A percentile compares a stretch with the other conserved stretches of the same genome.
These are phyloP conservation scores for Sphecodes monilicornis DNA, from an alignment of 2,888 invertebrate species.

Conservation along the genomic window DNA sequence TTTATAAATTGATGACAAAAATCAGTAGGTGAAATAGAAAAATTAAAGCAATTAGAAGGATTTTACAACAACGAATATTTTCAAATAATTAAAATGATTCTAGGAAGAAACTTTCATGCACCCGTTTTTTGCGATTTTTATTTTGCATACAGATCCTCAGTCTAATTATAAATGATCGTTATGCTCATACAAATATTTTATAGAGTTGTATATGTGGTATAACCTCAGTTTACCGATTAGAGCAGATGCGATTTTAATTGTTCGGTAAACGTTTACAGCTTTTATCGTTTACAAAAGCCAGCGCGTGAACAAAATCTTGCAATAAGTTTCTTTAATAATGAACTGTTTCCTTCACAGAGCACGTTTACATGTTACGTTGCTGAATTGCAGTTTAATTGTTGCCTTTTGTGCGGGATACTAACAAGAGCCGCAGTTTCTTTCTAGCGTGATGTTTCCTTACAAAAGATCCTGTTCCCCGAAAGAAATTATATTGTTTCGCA, in stretches of 20 bases:
- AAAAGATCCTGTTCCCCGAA: too few relatives aligned
- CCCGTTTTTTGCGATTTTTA: neutral
- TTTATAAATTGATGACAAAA: neutral
- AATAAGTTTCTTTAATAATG: neutral
- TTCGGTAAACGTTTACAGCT: neutral
- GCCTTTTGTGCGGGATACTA: constrained; percentile 1
- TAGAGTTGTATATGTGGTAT: neutral
- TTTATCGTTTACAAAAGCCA: neutral
- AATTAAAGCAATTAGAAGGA: neutral
- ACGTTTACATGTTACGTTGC: neutral
- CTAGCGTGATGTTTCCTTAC: neutral
- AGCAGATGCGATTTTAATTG: neutral
- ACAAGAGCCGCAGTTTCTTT: neutral
- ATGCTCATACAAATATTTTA: neutral
- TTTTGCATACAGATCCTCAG: neutral
- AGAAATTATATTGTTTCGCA: neutral
- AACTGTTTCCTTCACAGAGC: neutral
- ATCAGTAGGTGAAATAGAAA: fast-evolving
- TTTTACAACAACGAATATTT: neutral
- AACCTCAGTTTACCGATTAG: neutral
- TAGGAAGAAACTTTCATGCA: neutral
- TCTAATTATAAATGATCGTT: neutral
- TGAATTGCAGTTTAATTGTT: constrained; percentile 7
- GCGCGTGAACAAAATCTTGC: neutral
- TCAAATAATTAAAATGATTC: neutral